Base-by-base conservation (phyloP, 2,113 vertebrate genomes). In the Nicator chloris region DNA sequence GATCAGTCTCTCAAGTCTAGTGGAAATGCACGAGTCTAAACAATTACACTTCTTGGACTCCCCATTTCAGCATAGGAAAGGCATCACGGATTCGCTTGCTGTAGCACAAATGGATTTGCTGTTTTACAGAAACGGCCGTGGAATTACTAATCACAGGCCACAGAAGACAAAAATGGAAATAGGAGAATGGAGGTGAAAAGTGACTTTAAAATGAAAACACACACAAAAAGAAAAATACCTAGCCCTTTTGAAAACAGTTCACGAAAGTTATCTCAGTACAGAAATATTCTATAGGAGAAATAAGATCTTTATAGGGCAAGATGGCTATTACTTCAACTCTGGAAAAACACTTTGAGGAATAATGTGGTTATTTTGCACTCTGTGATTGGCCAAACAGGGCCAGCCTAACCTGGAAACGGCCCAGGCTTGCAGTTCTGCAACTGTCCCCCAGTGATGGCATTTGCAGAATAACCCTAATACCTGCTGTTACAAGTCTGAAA, bases 231-330 rank as follows among this genome's bases (percentile, higher is more conserved):
- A 59, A 59, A 57, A 59, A 13, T 3, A 9, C 2, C 39, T 47
- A 69, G 26, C 28, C 33, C 76, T 83, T 92, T 42, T 63, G 31
- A 85, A 95, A 94, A 68, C 7, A 60, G 82, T 66, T 92, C 66
- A 70, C 82, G 84, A 83, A 92, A 90, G 87, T 94, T 96, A 93
- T 95, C 85, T 96, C 90, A 96, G 85, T 84, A 81, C 31, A 90
- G 63, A 95, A 97, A 72, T 82, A 96, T 94, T 96, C 95, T 92
- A 95, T 93, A 96, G 88, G 56, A 90, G 91, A 95, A 96, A 96
- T 63, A 64, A 77, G 85, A 93, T 83, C 82, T 97, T 97, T 97
- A 92, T 78, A 91, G 76, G 78, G 85, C 59, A 91, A 94, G 85
- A 94, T 73, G 86, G 27, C 66, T 82, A 56, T 92, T 82, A 83